Evolutionary conservation across 2,113 vertebrate species (phyloP).

Genomic region (Oncorhynchus mykiss): DNA sequence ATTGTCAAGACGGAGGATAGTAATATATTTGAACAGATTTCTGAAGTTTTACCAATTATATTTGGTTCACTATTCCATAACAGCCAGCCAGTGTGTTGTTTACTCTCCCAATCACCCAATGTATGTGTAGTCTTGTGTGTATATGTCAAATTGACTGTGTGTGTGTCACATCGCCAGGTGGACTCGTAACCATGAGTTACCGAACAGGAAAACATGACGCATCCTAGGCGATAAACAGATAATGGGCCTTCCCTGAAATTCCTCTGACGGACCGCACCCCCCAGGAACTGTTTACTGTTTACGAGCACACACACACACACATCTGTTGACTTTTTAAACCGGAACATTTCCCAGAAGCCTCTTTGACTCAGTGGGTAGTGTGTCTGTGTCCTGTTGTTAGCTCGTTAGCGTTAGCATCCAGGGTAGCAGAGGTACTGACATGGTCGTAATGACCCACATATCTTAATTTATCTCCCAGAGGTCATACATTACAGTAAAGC

Average conservation of each 20-base stretch:
- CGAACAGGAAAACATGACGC: slow-evolving; percentile 66
- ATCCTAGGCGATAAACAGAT: slow-evolving; percentile 67
- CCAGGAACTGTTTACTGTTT: slow-evolving; percentile 62
- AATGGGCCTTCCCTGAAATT: slow-evolving; percentile 69
- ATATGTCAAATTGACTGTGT: not conserved
- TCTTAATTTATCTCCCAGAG: slow-evolving; percentile 50
- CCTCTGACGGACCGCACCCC: slow-evolving; percentile 40
- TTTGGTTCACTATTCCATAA: too few relatives aligned
- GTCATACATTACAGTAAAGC: slow-evolving; percentile 29
- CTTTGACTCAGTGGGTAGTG: slow-evolving; percentile 60
- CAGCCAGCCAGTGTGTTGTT: too few relatives aligned
- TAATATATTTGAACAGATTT: too few relatives aligned
- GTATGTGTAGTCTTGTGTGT: not conserved
- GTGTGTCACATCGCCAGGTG: slow-evolving; percentile 59
- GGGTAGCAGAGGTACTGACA: slow-evolving; percentile 58
- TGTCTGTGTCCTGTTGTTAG: slow-evolving; percentile 55
- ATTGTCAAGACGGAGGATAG: too few relatives aligned
- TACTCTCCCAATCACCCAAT: too few relatives aligned
- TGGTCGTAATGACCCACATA: slow-evolving; percentile 56
- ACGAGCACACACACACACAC: slow-evolving; percentile 52
- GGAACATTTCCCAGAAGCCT: slow-evolving; percentile 65
- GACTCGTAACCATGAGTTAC: slow-evolving; percentile 55
- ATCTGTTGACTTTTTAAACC: slow-evolving; percentile 69
- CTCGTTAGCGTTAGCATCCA: slow-evolving; percentile 61
- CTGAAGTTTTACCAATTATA: too few relatives aligned